Evolutionary conservation across 2,888 invertebrate species (phyloP).

Genomic region (Drymonia ruficornis): DNA sequence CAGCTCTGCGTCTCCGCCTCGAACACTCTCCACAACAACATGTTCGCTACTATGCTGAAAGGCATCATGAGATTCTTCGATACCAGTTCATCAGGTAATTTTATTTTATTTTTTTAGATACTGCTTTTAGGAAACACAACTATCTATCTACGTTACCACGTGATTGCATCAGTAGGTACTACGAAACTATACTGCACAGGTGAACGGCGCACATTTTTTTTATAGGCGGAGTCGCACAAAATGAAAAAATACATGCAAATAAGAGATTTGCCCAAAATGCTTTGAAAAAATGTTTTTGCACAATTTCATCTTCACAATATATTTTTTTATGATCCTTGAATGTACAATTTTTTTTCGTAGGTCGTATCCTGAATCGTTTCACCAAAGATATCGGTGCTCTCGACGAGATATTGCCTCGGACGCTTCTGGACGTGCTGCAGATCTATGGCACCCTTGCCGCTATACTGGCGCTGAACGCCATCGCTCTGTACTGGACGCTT

Average conservation of each 20-base stretch:
- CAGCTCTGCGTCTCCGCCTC: slow-evolving; percentile 87
- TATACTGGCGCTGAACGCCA: slow-evolving; percentile 86
- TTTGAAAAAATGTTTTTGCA: too few species aligned
- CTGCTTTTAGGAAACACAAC: too few species aligned
- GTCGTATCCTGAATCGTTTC: slow-evolving; percentile 91
- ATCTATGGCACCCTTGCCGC: slow-evolving; percentile 79
- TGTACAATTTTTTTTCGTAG: slow-evolving; percentile 49
- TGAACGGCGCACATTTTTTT: too few species aligned
- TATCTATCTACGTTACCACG: too few species aligned
- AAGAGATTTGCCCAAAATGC: too few species aligned
- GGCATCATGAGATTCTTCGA: slow-evolving; percentile 90
- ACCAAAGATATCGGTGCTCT: slow-evolving; percentile 94
- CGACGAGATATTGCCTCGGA: slow-evolving; percentile 90
- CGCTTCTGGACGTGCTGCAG: slow-evolving; percentile 87
- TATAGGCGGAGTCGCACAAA: too few species aligned
- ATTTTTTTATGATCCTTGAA: too few species aligned
- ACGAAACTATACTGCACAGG: too few species aligned
- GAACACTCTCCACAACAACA: slow-evolving; percentile 87
- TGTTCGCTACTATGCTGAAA: slow-evolving; percentile 86
- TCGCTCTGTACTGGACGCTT: slow-evolving; percentile 85
- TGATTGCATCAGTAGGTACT: too few species aligned
- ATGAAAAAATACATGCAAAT: too few species aligned
- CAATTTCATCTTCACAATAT: too few species aligned
- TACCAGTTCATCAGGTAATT: slow-evolving; percentile 88
- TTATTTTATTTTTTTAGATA: not conserved